Conservation (phyloP, 1,140 invertebrate species). For the Amphibalanus amphitrite region DNA sequence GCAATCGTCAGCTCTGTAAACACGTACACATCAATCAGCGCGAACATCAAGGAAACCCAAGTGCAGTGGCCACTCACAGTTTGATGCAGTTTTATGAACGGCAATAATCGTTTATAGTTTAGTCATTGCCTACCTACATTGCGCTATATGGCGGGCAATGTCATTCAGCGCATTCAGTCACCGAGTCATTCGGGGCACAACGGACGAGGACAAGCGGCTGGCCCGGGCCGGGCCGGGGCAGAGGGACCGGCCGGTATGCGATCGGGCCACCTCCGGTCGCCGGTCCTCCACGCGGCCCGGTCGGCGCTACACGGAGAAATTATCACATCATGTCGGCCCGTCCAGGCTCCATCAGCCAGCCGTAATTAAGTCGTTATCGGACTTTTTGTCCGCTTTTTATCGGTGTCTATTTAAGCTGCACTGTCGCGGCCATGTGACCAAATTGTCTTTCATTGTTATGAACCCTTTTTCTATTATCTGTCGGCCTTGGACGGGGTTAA, state of each 20-base stretch:
- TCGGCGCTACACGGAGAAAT: background rate
- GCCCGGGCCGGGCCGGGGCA: too few relatives aligned
- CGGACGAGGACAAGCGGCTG: too few relatives aligned
- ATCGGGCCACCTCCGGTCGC: too few relatives aligned
- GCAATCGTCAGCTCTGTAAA: background rate
- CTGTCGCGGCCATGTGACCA: background rate
- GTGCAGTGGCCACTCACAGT: background rate
- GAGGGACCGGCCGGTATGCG: too few relatives aligned
- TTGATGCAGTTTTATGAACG: constrained; percentile 1
- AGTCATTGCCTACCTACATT: background rate
- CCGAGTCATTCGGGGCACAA: too few relatives aligned
- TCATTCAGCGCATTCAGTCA: too few relatives aligned
- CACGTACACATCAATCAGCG: background rate
- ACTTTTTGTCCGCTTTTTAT: constrained; percentile 1
- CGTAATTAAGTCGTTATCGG: constrained; percentile 3
- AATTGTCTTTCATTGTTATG: background rate
- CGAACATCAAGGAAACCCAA: background rate
- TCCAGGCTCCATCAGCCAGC: background rate
- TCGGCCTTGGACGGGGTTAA: background rate
- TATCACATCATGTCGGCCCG: background rate
- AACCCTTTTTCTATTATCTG: background rate
- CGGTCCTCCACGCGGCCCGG: too few relatives aligned
- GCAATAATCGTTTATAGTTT: background rate
- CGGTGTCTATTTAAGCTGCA: background rate
- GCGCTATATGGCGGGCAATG: background rate